phyloP scores from a whole-genome alignment of 2,113 vertebrate genomes.

The Triplophysa siluroides region DNA sequence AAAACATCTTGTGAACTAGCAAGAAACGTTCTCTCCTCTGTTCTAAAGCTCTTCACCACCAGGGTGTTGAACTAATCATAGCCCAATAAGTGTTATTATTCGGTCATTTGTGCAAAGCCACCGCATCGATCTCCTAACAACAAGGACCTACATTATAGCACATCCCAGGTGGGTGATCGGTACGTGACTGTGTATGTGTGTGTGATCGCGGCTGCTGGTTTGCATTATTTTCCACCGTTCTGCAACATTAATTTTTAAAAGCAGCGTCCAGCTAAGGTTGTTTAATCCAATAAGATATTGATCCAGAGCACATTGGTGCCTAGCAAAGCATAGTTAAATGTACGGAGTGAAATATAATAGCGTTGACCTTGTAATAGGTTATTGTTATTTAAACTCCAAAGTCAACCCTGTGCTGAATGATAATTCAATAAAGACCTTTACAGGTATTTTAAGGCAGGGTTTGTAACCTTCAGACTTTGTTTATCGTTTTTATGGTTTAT shows the following conservation, averaged over 20 bases:
- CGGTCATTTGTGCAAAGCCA: conserved; percentile 22
- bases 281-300: conserved; percentile 54
- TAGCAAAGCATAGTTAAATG: conserved; percentile 37
- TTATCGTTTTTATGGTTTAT: conserved; percentile 1
- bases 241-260: conserved; percentile 51
- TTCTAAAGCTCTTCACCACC: neutral
- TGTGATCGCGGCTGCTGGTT: neutral
- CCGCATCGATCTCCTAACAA: conserved; percentile 21
- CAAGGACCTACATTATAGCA: conserved; percentile 24
- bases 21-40: neutral
- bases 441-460: neutral
- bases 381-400: conserved; percentile 39
- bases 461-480: conserved; percentile 17
- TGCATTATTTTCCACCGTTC: conserved; percentile 32
- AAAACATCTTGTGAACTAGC: conserved; percentile 12
- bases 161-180: conserved; percentile 5
- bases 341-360: conserved; percentile 25
- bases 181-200: neutral
- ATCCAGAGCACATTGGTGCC: conserved; percentile 34
- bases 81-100: conserved; percentile 34
- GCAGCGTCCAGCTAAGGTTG: conserved; percentile 39
- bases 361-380: conserved; percentile 39
- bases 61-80: conserved; percentile 15
- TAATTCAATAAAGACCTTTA: conserved; percentile 35
- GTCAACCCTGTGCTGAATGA: conserved; percentile 8